Evolutionary conservation across 2,797 vertebrate species (phyloP).

Genomic region (Pangasius macronema): DNA sequence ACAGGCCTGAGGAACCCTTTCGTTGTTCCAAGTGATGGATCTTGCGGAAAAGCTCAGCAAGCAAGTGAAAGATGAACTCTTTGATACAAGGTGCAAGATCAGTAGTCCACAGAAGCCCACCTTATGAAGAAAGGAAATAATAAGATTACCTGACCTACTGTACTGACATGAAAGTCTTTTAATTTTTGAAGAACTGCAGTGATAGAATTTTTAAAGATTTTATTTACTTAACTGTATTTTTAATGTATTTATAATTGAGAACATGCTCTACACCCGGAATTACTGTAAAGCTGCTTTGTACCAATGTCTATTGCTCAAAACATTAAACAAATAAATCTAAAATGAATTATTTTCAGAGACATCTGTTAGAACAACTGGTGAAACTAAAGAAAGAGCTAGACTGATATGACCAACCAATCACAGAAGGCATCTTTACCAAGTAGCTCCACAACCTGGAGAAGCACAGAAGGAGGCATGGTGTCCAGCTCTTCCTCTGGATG

Average conservation of each 20-base stretch:
- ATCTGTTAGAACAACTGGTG: not conserved
- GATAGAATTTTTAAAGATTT: not conserved
- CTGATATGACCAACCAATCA: not conserved
- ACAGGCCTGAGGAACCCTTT: slow-evolving; percentile 84
- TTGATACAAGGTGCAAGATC: slow-evolving; percentile 93
- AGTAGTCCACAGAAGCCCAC: slow-evolving; percentile 94
- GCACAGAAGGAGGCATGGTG: slow-evolving; percentile 86
- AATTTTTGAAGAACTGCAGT: not conserved
- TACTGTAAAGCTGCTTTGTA: not conserved
- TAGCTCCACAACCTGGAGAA: slow-evolving; percentile 94
- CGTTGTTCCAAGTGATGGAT: slow-evolving; percentile 89
- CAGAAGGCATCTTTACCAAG: slow-evolving; percentile 77
- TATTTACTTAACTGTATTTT: not conserved
- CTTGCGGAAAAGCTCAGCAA: slow-evolving; percentile 93
- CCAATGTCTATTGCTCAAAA: not conserved
- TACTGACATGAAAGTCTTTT: not conserved
- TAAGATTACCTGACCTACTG: not conserved
- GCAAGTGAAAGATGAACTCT: slow-evolving; percentile 90
- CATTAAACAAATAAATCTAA: not conserved
- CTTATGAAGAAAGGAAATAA: slow-evolving; percentile 64
- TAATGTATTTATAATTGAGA: not conserved
- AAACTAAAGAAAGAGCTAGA: not conserved
- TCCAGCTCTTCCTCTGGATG: slow-evolving; percentile 90
- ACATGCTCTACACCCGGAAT: not conserved
- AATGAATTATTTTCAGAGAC: not conserved